A percentile compares a stretch with the other conserved stretches of the same genome.
Evolutionary conservation across 2,113 vertebrate species (phyloP).

Genomic region (Vulpes ferrilata): DNA sequence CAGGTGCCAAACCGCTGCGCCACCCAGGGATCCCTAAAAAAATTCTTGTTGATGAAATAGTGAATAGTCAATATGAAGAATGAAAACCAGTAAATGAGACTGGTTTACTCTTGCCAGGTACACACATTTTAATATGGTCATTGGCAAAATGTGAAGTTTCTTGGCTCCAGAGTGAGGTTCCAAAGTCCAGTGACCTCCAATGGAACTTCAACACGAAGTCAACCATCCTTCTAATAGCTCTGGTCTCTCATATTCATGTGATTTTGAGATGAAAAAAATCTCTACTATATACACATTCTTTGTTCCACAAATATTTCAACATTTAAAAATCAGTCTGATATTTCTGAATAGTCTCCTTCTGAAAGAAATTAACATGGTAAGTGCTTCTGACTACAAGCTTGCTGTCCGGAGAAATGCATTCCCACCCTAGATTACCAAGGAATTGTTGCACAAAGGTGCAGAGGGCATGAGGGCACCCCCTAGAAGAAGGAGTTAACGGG

Average conservation of each 20-base stretch:
- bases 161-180: not conserved
- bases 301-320: constrained; percentile 11
- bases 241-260: not conserved
- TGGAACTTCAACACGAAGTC: not conserved
- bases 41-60: constrained; percentile 50
- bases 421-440: not conserved
- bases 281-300: not conserved
- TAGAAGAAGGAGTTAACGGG: not conserved
- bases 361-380: not conserved
- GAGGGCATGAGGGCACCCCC: accelerated
- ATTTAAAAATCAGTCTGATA: not conserved
- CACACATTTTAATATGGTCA: constrained; percentile 45
- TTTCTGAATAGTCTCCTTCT: not conserved
- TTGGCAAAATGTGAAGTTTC: not conserved
- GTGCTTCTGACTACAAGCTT: not conserved
- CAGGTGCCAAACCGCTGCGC: no score
- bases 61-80: constrained; percentile 43
- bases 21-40: not conserved
- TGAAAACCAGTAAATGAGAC: constrained; percentile 9
- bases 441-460: not conserved
- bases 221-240: not conserved
- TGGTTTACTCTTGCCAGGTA: not conserved
- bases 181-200: not conserved
- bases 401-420: not conserved
- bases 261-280: not conserved